These are phyloP conservation scores for Ammospiza caudacuta DNA, from an alignment of 2,113 vertebrate species.

Conservation along the genomic window DNA sequence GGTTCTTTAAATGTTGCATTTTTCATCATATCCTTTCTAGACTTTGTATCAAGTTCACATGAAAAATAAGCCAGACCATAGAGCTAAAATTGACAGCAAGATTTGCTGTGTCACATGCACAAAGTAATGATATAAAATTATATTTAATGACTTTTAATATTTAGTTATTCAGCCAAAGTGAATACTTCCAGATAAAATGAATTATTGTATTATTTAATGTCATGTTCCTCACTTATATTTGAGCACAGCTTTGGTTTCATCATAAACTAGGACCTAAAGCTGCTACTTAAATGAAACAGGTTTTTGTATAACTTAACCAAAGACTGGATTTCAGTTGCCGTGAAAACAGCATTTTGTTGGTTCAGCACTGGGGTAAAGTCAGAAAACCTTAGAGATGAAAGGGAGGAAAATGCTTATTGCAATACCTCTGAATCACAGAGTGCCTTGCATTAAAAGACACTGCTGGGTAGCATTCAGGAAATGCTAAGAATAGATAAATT, in stretches of 20 bases:
- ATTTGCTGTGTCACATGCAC: background rate
- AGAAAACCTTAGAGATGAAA: background rate
- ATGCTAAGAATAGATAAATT: background rate
- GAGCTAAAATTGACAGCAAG: background rate
- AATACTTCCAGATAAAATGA: background rate
- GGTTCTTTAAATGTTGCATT: background rate
- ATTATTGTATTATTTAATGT: background rate
- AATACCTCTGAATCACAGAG: background rate
- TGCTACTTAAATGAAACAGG: background rate
- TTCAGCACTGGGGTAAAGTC: background rate
- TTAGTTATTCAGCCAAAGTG: background rate
- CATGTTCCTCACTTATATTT: background rate
- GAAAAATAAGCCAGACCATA: background rate
- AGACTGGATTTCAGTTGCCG: background rate
- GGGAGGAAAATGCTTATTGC: background rate
- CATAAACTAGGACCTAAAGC: background rate
- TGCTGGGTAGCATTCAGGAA: background rate
- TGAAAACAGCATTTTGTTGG: background rate
- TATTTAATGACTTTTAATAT: background rate
- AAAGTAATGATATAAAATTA: background rate
- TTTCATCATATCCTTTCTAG: background rate
- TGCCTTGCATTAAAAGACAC: background rate
- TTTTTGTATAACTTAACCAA: background rate
- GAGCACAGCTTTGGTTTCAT: background rate
- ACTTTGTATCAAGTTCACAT: background rate